These are phyloP conservation scores for Morpho deidamia DNA, from an alignment of 2,888 invertebrate genomes.

Conservation along the genomic window DNA sequence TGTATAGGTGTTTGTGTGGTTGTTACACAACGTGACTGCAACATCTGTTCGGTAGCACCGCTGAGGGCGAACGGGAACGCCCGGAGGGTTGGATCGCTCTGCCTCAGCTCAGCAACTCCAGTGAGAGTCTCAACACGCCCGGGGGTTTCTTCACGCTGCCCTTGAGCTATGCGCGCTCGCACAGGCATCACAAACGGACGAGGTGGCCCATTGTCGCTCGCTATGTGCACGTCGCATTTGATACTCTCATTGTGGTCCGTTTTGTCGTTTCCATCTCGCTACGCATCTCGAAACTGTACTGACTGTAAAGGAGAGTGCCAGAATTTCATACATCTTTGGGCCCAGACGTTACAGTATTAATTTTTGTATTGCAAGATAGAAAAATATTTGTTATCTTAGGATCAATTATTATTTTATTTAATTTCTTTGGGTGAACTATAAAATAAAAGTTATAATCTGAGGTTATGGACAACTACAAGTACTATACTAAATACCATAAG, in stretches of 20 bases:
- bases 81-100: slow-evolving; percentile 56
- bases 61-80: slow-evolving; percentile 42
- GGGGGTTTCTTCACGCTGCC: slow-evolving; percentile 85
- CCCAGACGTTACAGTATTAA: too few relatives aligned
- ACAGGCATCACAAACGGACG: slow-evolving; percentile 88
- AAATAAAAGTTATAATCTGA: too few relatives aligned
- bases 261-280: slow-evolving; percentile 32
- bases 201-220: slow-evolving; percentile 78
- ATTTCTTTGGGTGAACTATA: too few relatives aligned
- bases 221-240: slow-evolving; percentile 57
- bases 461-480: too few relatives aligned
- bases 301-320: too few relatives aligned
- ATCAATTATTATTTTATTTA: too few relatives aligned
- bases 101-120: slow-evolving; percentile 76
- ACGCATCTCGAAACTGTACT: neutral
- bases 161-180: slow-evolving; percentile 87
- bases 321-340: too few relatives aligned
- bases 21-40: too few relatives aligned
- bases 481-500: too few relatives aligned
- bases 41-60: neutral
- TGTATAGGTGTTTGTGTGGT: too few relatives aligned
- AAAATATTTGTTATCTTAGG: too few relatives aligned
- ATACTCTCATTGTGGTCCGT: slow-evolving; percentile 21
- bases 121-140: slow-evolving; percentile 81
- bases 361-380: too few relatives aligned